Base-by-base conservation (phyloP, 2,113 vertebrate genomes). In the Trochalopteron elliotii region DNA sequence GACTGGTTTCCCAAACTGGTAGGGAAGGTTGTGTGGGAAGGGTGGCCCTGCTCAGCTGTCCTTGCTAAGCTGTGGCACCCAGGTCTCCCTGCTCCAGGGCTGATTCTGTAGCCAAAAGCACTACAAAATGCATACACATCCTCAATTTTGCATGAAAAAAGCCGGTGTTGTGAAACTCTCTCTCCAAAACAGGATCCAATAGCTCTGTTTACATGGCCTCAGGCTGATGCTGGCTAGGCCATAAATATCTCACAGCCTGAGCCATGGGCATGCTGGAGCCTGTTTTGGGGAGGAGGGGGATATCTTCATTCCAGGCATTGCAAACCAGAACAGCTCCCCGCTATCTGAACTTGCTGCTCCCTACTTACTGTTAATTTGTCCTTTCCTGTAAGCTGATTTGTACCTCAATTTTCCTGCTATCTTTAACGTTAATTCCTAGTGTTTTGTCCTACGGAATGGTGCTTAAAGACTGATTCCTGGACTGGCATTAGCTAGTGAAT, bases 311-410 rank as follows among this genome's bases (percentile, higher is more conserved):
- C 92, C 90, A 90, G 37, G 30, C 68, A 70, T 60, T 94, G 88
- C 93, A 87, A 86, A 93, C 31, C 39, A 28, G 55, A 77, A 21
- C 67, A 72, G 65, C 33, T 79, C 78, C 77, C 82, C 8, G 0
- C 91, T 94, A 92, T 90, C 91, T 92, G 80, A 83, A 91, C 89
- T 81, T 52, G 93, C 76, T 91, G 47, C 77, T 96, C 94, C 86
- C 79, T 96, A 90, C 72, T 82, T 71, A 69, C 35, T 75, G 64
- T 49, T 93, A 92, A 94, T 92, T 89, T 89, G 64, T 81, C 87
- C 90, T 68, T 96, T 94, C 93, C 94, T 87, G 85, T 68, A 42
- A 42, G 64, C 56, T 75, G 79, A 76, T 75, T 71, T 84, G 71
- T 89, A 60, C 86, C 64, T 92, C 40, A 39, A 12, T 72, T 93